Conservation (phyloP, 2,113 vertebrate genomes). For the Orientallactaga bullata region DNA sequence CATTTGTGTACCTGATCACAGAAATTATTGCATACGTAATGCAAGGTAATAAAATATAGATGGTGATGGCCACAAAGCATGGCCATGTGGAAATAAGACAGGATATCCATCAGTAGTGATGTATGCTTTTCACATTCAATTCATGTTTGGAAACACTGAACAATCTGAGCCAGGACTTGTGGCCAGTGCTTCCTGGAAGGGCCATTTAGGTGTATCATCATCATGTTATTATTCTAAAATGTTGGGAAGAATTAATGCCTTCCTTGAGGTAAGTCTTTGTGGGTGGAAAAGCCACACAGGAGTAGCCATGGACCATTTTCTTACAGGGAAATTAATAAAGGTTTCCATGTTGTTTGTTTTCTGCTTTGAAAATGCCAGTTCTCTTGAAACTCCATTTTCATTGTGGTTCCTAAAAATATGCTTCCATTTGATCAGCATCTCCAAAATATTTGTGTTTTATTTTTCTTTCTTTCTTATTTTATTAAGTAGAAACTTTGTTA, state of each 20-base stretch:
- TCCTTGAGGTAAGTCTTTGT: constrained; percentile 63
- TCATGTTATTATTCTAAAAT: constrained; percentile 68
- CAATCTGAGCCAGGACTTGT: constrained; percentile 65
- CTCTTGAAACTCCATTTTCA: constrained; percentile 2
- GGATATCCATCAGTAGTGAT: constrained; percentile 75
- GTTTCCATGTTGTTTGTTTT: background rate
- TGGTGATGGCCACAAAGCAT: constrained; percentile 56
- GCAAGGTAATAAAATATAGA: constrained; percentile 77
- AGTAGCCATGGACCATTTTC: constrained; percentile 12
- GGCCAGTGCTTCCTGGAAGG: constrained; percentile 73
- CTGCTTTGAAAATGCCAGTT: constrained; percentile 18
- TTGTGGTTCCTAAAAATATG: background rate
- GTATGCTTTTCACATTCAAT: constrained; percentile 75
- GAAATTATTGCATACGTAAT: constrained; percentile 83
- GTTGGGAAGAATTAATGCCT: constrained; percentile 78
- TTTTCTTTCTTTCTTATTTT: no score
- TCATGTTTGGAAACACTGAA: constrained; percentile 81
- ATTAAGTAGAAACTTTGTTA: no score
- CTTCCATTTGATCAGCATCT: constrained; percentile 59
- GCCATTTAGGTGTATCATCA: constrained; percentile 79
- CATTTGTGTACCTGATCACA: constrained; percentile 78
- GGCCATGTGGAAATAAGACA: constrained; percentile 72
- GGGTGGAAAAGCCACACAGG: constrained; percentile 64
- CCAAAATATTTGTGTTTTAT: constrained; percentile 61
- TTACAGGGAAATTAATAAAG: constrained; percentile 1